Percentiles rank a stretch among this genome's conserved stretches.
Conservation (phyloP, 1,140 invertebrate genomes). For the Pogonus chalceus region DNA sequence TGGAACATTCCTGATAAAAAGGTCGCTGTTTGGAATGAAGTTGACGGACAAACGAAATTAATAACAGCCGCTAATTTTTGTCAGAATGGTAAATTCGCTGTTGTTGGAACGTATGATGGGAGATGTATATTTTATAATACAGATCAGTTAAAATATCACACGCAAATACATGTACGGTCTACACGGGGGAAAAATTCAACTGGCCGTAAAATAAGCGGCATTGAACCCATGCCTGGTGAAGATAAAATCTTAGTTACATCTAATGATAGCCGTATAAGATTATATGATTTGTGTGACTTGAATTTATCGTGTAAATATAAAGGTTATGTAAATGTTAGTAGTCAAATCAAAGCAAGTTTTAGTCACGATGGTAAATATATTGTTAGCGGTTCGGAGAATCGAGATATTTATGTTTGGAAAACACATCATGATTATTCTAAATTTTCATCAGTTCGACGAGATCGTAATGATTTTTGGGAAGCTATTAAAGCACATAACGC, state of each 20-base stretch:
- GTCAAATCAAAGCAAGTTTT: conserved; percentile 95
- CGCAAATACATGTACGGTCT: conserved; percentile 91
- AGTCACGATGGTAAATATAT: conserved; percentile 96
- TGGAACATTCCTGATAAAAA: conserved; percentile 99
- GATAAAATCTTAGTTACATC: conserved; percentile 96
- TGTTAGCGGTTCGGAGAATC: conserved; percentile 95
- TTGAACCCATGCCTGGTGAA: conserved; percentile 93
- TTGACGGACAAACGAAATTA: conserved; percentile 85
- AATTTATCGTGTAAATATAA: conserved; percentile 93
- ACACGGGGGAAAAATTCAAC: conserved; percentile 89
- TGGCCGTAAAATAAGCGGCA: conserved; percentile 92
- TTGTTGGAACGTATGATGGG: conserved; percentile 96
- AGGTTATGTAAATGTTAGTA: conserved; percentile 90
- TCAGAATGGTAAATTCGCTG: conserved; percentile 94
- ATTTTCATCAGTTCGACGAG: conserved; percentile 85
- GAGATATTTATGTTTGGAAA: conserved; percentile 96
- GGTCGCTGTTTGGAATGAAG: conserved; percentile 93
- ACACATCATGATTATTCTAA: conserved; percentile 94
- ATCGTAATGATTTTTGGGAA: conserved; percentile 97
- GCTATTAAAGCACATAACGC: conserved; percentile 95
- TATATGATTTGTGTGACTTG: conserved; percentile 93
- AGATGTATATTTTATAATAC: conserved; percentile 97
- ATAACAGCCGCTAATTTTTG: conserved; percentile 98
- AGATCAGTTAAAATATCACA: conserved; percentile 96
- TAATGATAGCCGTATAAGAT: conserved; percentile 91